Evolutionary conservation across 1,140 invertebrate genomes (phyloP), one percentile per base, ranked within the genome.

Genomic region (Plectrocnemia conspersa): DNA sequence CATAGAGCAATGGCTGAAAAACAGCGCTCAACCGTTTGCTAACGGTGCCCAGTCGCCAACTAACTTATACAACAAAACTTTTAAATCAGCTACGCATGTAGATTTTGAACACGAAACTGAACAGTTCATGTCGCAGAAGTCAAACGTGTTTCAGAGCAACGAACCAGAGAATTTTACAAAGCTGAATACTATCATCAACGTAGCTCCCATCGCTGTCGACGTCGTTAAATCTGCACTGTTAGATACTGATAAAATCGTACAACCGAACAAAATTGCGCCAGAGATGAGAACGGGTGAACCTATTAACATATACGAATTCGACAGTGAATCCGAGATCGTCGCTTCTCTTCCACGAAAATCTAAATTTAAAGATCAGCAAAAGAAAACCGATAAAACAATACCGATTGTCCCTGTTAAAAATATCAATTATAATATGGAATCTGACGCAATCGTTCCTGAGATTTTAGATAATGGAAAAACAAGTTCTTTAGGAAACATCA

Each of bases 1-100:
- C 63, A 85, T 85, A 41, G 81, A 84, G 52, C 83, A 84, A 62
- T 85, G 83, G 83, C 63, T 86, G 1, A 81, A 81, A 47, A 82
- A 85, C 48, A 69, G 67, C 41, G 67, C 65, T 1, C 56, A 68
- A 41, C 15, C 25, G 25, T 42, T 40, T 15, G 23, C 40, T 9
- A 38, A 50, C 19, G n/a, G 29, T 13, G 9, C 21, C 2, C 7
- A n/a, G n/a, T n/a, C n/a, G n/a, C n/a, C n/a, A n/a, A n/a, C n/a
- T n/a, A n/a, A n/a, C n/a, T n/a, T n/a, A n/a, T n/a, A n/a, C n/a
- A n/a, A n/a, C n/a, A n/a, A n/a, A n/a, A n/a, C n/a, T n/a, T n/a
- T n/a, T n/a, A n/a, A n/a, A n/a, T n/a, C n/a, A n/a, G n/a, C n/a
- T n/a, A n/a, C n/a, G n/a, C n/a, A 44, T 18, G 25, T 44, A n/a